Base-by-base conservation (phyloP, 2,113 vertebrate genomes). In the Megaleporinus macrocephalus region DNA sequence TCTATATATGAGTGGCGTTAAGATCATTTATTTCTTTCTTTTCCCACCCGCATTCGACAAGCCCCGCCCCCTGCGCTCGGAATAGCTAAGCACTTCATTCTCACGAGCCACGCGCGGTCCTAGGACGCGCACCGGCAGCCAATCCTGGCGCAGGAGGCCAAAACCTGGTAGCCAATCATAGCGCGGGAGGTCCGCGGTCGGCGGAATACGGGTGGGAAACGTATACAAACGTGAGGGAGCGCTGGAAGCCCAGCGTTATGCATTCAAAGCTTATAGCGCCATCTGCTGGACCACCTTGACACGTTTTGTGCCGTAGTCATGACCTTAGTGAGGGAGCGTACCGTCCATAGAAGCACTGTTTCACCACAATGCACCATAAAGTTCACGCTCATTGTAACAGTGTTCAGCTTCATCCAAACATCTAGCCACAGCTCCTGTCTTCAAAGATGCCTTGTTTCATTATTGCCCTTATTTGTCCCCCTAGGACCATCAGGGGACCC, bases 211-310 rank as follows among this genome's bases (percentile, higher is more conserved):
- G 57, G 57, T 61, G 57, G 57, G 4, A 24, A 61, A 61, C n/a
- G 0, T 2, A 15, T 73, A 51, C 59, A 30, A 71, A 61, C 29
- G 47, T 69, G 73, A 47, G 26, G 49, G 69, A 75, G 72, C 69
- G 13, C 62, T 51, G 20, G 27, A 65, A 74, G 27, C 65, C 70
- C 15, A 2, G 33, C 11, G n/a, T 49, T 16, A 29, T 20, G n/a
- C 57, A 62, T 49, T 41, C 41, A 83, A 51, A 16, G 73, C 63
- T 63, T 51, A 84, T 14, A 78, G 53, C 89, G 89, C 91, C 92
- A 92, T 86, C 92, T 94, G 70, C 87, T 65, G 91, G 92, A 84
- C 76, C 87, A 83, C 77, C 79, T 80, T 61, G 59, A 78, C 66
- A 81, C 55, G 61, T 74, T 66, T 14, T 4, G 13, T 53, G n/a